Evolutionary conservation across 2,888 invertebrate genomes (phyloP).

Genomic region (Campaea margaritaria): DNA sequence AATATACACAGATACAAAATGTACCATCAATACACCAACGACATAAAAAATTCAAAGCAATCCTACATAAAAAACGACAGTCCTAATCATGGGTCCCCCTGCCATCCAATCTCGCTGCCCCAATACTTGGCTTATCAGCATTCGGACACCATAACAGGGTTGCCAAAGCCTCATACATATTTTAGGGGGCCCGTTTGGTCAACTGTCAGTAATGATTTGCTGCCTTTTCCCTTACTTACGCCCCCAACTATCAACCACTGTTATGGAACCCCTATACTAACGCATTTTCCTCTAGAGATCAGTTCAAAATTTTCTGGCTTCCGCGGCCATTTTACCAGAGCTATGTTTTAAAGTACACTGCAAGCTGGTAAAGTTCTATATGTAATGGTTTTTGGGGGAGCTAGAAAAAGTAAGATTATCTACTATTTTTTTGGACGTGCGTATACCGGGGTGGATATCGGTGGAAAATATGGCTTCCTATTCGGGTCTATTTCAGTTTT

Average conservation of each 20-base stretch:
- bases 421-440: slow-evolving; percentile 81
- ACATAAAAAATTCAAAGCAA: slow-evolving; percentile 43
- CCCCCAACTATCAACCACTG: slow-evolving; percentile 66
- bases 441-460: slow-evolving; percentile 77
- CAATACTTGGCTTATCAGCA: slow-evolving; percentile 83
- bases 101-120: slow-evolving; percentile 64
- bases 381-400: slow-evolving; percentile 64
- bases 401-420: slow-evolving; percentile 83
- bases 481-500: slow-evolving; percentile 69
- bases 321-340: slow-evolving; percentile 2
- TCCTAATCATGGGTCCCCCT: slow-evolving; percentile 69
- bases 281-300: background rate
- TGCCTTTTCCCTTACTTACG: slow-evolving; percentile 74
- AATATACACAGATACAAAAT: slow-evolving; percentile 15
- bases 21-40: slow-evolving; percentile 29
- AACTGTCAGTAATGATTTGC: slow-evolving; percentile 86
- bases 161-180: slow-evolving; percentile 83
- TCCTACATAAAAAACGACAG: slow-evolving; percentile 63
- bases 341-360: slow-evolving; percentile 12
- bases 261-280: slow-evolving; percentile 43
- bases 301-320: slow-evolving; percentile 49
- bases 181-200: slow-evolving; percentile 83
- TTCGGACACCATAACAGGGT: slow-evolving; percentile 85
- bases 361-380: slow-evolving; percentile 26
- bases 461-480: slow-evolving; percentile 84